Base-by-base conservation (phyloP, 2,888 invertebrate genomes). In the Molorchus minor region DNA sequence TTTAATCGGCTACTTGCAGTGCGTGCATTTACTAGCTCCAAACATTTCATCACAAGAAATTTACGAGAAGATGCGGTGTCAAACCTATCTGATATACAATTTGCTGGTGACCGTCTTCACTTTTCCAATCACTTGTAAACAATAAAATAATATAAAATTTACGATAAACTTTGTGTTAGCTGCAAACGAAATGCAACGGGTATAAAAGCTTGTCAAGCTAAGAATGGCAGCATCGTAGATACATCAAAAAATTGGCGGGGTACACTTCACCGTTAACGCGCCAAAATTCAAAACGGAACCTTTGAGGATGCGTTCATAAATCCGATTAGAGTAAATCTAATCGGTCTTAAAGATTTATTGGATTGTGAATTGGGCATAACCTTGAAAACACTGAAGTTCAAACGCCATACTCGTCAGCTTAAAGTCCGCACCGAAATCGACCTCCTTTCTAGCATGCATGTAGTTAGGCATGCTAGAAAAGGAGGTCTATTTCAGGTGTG, bases 191-290 rank as follows among this genome's bases (percentile, higher is more conserved):
- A 29, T 30, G 20, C 30, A 40, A 38, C 52, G 40, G 25, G n/a
- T 41, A 52, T 19, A 41, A 41, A 52, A 40, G 58, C 47, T 58
- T 52, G 53, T 54, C 58, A 58, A 58, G 58, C 58, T 36, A 47
- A 58, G 53, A n/a, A 58, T 53, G 58, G 58, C 41, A 54, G 58
- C 47, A 53, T 41, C 12, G 43, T 52, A 45, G 53, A 41, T 2
- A n/a, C n/a, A n/a, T 52, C 13, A 52, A 52, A 45, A 52, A 52
- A 41, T 49, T 33, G 41, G 52, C 52, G 52, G 52, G 52, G 21
- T 15, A 19, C 8, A 2, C 19, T 52, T 40, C 13, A 17, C n/a
- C n/a, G n/a, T n/a, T n/a, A n/a, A n/a, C n/a, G n/a, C n/a, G n/a
- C n/a, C n/a, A n/a, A n/a, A n/a, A n/a, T n/a, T n/a, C n/a, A n/a